Evolutionary conservation across 2,797 vertebrate species (phyloP).

Genomic region (Notolepis coatsorum): DNA sequence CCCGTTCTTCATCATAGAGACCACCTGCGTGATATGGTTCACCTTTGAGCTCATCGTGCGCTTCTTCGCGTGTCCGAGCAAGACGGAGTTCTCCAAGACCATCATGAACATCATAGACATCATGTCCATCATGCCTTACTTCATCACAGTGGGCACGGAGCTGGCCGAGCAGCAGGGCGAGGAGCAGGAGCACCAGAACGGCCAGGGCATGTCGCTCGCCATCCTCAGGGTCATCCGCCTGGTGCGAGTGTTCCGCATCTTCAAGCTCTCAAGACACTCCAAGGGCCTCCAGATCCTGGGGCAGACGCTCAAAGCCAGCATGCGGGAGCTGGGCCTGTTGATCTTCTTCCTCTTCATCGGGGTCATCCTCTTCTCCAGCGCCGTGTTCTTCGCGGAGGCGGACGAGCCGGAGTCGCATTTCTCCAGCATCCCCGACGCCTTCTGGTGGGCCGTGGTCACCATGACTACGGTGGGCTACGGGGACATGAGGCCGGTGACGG

Average conservation of each 20-base stretch:
- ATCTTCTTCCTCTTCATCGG: slow-evolving; percentile 99
- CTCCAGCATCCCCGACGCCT: slow-evolving; percentile 97
- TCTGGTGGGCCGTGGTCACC: slow-evolving; percentile 98
- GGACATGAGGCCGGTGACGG: slow-evolving; percentile 94
- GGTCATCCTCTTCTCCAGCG: slow-evolving; percentile 97
- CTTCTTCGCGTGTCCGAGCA: slow-evolving; percentile 93
- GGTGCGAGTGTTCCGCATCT: slow-evolving; percentile 96
- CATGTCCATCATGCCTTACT: slow-evolving; percentile 97
- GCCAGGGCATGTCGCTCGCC: slow-evolving; percentile 96
- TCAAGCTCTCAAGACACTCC: slow-evolving; percentile 95
- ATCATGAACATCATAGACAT: slow-evolving; percentile 95
- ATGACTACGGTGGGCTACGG: slow-evolving; percentile 99
- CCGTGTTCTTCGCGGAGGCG: slow-evolving; percentile 93
- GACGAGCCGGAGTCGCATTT: slow-evolving; percentile 95
- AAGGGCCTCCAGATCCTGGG: slow-evolving; percentile 97
- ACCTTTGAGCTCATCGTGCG: slow-evolving; percentile 94
- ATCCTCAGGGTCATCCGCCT: slow-evolving; percentile 95
- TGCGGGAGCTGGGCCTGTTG: slow-evolving; percentile 94
- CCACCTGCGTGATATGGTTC: slow-evolving; percentile 98
- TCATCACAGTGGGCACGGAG: slow-evolving; percentile 95
- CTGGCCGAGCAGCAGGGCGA: slow-evolving; percentile 88
- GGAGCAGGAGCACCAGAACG: slow-evolving; percentile 85
- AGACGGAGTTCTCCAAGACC: slow-evolving; percentile 90
- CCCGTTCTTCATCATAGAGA: slow-evolving; percentile 97
- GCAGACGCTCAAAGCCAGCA: slow-evolving; percentile 95